Evolutionary conservation across 2,888 invertebrate species (phyloP).

Genomic region (Nycteola revayana): DNA sequence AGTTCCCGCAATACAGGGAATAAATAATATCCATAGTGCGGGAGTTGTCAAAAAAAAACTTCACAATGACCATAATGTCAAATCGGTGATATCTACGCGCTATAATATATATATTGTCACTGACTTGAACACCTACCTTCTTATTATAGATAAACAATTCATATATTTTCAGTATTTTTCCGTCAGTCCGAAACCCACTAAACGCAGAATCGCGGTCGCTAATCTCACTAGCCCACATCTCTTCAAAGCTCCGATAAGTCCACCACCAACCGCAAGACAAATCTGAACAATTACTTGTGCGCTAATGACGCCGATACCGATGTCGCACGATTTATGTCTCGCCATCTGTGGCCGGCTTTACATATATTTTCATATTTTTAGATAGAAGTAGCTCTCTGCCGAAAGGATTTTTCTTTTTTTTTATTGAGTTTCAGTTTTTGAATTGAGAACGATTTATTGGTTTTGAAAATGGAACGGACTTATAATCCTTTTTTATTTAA

Average conservation of each 20-base stretch:
- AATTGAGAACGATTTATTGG: constrained; percentile 22
- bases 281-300: constrained; percentile 69
- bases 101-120: too few relatives aligned
- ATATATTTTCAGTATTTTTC: too few relatives aligned
- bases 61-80: too few relatives aligned
- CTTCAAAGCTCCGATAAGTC: constrained; percentile 52
- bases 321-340: constrained; percentile 65
- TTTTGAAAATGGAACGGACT: too few relatives aligned
- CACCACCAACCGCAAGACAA: constrained; percentile 60
- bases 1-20: too few relatives aligned
- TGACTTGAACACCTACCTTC: too few relatives aligned
- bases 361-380: constrained; percentile 72
- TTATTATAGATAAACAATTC: too few relatives aligned
- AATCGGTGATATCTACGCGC: too few relatives aligned
- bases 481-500: too few relatives aligned
- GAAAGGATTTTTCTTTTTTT: constrained; percentile 52
- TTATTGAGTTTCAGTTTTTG: constrained; percentile 15
- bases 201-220: constrained; percentile 9
- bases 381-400: constrained; percentile 46
- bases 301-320: constrained; percentile 73
- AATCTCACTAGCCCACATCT: constrained; percentile 53
- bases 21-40: too few relatives aligned
- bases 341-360: constrained; percentile 64
- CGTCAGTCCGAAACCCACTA: neutral
- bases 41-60: too few relatives aligned